Evolutionary conservation across 2,113 vertebrate species (phyloP).

Genomic region (Brachyistius frenatus): DNA sequence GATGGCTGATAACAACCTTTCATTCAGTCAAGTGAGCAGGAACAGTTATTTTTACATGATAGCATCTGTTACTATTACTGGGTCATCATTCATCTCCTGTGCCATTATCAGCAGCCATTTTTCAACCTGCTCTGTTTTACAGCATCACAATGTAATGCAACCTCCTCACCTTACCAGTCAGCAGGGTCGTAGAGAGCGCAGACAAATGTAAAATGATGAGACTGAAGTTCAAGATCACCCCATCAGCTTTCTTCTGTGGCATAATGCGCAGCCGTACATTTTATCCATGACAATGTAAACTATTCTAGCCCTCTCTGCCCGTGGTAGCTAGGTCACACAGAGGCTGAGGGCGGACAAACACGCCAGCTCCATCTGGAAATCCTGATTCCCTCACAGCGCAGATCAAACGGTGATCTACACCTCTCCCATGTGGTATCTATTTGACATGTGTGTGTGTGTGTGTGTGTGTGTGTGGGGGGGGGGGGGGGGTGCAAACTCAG

Average conservation of each 20-base stretch:
- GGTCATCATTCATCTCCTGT: slow-evolving; percentile 20
- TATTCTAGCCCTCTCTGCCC: background rate
- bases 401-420: slow-evolving; percentile 73
- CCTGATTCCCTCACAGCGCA: slow-evolving; percentile 47
- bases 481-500: background rate
- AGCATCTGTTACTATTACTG: slow-evolving; percentile 17
- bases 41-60: slow-evolving; percentile 31
- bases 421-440: slow-evolving; percentile 75
- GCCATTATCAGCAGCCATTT: slow-evolving; percentile 15
- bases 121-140: slow-evolving; percentile 21
- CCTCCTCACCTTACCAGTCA: slow-evolving; percentile 26
- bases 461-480: background rate
- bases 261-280: slow-evolving; percentile 37
- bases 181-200: slow-evolving; percentile 3
- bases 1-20: slow-evolving; percentile 19
- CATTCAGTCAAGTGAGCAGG: slow-evolving; percentile 18
- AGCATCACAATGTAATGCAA: slow-evolving; percentile 1
- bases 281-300: slow-evolving; percentile 5
- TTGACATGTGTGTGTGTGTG: slow-evolving; percentile 41
- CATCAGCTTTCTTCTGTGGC: slow-evolving; percentile 10
- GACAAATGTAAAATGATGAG: slow-evolving; percentile 9
- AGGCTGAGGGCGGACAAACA: slow-evolving; percentile 40
- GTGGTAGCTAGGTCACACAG: slow-evolving; percentile 41
- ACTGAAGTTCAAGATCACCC: slow-evolving; percentile 27
- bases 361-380: slow-evolving; percentile 31